Evolutionary conservation across 2,797 vertebrate genomes (phyloP).

Genomic region (Gouania willdenowi): DNA sequence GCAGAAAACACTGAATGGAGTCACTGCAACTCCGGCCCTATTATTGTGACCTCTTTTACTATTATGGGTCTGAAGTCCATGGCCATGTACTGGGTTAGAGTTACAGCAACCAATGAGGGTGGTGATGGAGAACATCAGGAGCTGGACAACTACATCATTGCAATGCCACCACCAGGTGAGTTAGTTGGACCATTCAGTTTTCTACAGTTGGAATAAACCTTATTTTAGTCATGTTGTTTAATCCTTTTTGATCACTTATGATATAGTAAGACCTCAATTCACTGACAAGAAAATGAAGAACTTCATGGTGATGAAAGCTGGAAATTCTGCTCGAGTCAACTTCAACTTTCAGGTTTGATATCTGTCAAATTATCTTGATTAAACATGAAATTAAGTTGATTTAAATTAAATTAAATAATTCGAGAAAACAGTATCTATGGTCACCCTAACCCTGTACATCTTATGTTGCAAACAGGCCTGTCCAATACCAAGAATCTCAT

Average conservation of each 20-base stretch:
- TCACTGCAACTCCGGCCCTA: constrained; percentile 70
- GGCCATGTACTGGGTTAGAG: constrained; percentile 78
- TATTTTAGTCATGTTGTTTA: neutral
- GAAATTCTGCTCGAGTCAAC: constrained; percentile 74
- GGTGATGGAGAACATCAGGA: constrained; percentile 73
- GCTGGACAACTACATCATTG: constrained; percentile 70
- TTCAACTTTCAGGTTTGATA: constrained; percentile 80
- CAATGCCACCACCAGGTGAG: constrained; percentile 74
- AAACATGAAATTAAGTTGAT: too few species aligned
- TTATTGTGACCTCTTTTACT: constrained; percentile 70
- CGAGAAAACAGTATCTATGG: neutral
- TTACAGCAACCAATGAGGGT: constrained; percentile 75
- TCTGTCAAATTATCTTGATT: neutral
- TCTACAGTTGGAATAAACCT: neutral
- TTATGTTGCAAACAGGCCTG: constrained; percentile 69
- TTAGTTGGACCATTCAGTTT: neutral
- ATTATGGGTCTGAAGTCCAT: constrained; percentile 79
- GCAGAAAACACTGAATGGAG: constrained; percentile 75
- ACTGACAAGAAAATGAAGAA: constrained; percentile 74
- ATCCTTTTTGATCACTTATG: neutral
- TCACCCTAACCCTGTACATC: neutral
- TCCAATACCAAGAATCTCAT: constrained; percentile 77
- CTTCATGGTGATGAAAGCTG: constrained; percentile 75
- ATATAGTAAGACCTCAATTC: constrained; percentile 80
- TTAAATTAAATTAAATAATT: too few species aligned